These are phyloP conservation scores for Panthera uncia DNA, from an alignment of 2,113 vertebrate species.

Conservation along the genomic window DNA sequence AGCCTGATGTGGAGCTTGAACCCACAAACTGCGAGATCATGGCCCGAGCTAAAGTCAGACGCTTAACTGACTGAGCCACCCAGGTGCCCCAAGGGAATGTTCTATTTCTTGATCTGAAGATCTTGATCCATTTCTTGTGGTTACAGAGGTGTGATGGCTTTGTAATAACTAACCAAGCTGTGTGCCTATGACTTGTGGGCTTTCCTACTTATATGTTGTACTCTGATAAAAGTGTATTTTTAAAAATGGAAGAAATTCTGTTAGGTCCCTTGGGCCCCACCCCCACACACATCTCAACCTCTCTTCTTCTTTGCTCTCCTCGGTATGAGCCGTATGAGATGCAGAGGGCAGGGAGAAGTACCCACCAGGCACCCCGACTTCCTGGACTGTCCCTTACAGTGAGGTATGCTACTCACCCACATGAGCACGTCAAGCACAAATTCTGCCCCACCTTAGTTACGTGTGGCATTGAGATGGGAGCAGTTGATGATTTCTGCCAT, in stretches of 20 bases:
- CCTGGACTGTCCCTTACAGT: neutral
- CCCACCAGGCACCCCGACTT: neutral
- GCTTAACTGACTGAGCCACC: no score
- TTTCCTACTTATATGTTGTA: neutral
- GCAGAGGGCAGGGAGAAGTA: neutral
- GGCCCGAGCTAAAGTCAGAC: no score
- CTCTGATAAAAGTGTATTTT: neutral
- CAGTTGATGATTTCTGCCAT: neutral
- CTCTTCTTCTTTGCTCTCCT: neutral
- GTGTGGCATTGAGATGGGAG: neutral
- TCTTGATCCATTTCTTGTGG: neutral
- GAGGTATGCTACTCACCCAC: neutral
- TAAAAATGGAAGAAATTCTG: neutral
- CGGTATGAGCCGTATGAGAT: neutral
- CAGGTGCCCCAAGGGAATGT: neutral
- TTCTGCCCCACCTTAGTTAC: neutral
- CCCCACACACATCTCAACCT: neutral
- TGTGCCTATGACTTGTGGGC: neutral
- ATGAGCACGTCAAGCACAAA: neutral
- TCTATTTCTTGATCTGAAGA: neutral
- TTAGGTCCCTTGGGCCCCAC: neutral
- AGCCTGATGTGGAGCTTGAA: no score
- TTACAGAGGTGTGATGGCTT: neutral
- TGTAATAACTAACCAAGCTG: neutral
- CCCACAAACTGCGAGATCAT: no score